Conservation (phyloP, 2,797 vertebrate species). For the Lithobates pipiens region DNA sequence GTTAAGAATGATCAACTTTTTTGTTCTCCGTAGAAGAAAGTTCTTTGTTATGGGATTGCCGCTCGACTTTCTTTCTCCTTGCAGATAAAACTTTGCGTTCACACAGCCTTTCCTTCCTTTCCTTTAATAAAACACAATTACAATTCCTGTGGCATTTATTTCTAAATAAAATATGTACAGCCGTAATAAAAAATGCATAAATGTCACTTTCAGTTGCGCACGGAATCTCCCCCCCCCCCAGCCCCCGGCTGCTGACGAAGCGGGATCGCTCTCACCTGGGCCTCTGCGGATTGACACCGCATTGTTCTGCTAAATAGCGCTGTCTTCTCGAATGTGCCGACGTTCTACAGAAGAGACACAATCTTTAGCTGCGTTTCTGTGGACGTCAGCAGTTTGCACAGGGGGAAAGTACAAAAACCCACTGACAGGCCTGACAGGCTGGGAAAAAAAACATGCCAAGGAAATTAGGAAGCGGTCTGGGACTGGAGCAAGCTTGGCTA, state of each 20-base stretch:
- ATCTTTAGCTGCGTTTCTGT: slow-evolving; percentile 9
- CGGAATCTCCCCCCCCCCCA: not conserved
- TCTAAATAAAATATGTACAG: slow-evolving; percentile 32
- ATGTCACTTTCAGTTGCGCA: not conserved
- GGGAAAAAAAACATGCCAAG: not conserved
- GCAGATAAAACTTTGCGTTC: not conserved
- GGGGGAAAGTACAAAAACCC: slow-evolving; percentile 3
- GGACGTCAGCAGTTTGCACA: slow-evolving; percentile 30
- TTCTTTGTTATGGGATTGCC: not conserved
- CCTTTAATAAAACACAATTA: slow-evolving; percentile 14
- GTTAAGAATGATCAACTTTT: no score
- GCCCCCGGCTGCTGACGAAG: slow-evolving; percentile 24
- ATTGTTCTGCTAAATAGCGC: slow-evolving; percentile 20
- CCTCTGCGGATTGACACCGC: slow-evolving; percentile 5
- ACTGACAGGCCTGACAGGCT: slow-evolving; percentile 9
- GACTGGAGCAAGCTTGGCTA: not conserved
- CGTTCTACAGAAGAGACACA: not conserved
- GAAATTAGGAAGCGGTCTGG: not conserved
- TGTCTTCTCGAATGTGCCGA: not conserved
- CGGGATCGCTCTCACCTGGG: not conserved
- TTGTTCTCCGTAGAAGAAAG: not conserved
- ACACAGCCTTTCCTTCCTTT: not conserved
- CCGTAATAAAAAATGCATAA: slow-evolving; percentile 32
- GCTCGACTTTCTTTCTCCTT: not conserved
- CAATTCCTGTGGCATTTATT: not conserved